These are phyloP conservation scores for Plebejus argus DNA, from an alignment of 2,888 invertebrate genomes.

Conservation along the genomic window DNA sequence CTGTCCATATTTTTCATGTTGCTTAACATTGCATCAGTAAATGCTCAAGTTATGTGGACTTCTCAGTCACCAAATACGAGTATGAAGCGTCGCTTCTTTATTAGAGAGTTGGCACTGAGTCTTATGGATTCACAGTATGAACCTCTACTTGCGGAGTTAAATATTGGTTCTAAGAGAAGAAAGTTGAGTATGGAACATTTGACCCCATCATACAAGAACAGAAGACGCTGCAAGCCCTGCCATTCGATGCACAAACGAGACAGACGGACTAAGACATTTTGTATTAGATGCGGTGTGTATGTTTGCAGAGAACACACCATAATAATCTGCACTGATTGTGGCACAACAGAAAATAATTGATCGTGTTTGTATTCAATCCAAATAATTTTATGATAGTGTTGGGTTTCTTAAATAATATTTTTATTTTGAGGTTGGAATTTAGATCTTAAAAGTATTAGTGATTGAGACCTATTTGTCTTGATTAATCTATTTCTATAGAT, in stretches of 20 bases:
- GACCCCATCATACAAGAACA: constrained; percentile 34
- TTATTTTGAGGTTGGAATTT: not conserved
- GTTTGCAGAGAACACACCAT: constrained; percentile 69
- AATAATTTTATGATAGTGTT: not conserved
- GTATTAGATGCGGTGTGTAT: constrained; percentile 61
- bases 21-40: constrained; percentile 68
- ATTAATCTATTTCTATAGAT: not conserved
- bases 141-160: constrained; percentile 13
- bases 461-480: not conserved
- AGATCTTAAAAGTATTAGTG: not conserved
- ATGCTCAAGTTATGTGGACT: constrained; percentile 71
- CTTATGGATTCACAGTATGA: constrained; percentile 51
- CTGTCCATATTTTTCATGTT: constrained; percentile 67
- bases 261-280: constrained; percentile 62
- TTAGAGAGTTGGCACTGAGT: constrained; percentile 61
- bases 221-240: constrained; percentile 62
- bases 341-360: constrained; percentile 2
- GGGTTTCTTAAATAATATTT: constrained; percentile 2
- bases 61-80: constrained; percentile 49
- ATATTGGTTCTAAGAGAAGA: constrained; percentile 43
- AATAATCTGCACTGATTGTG: constrained; percentile 59
- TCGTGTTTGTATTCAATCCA: not conserved
- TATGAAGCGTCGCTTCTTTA: constrained; percentile 60
- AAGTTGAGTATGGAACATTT: constrained; percentile 40
- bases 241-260: constrained; percentile 57